Evolutionary conservation across 2,113 vertebrate species (phyloP), one percentile per base, ranked within the genome.

Genomic region (Myiozetetes cayanensis): DNA sequence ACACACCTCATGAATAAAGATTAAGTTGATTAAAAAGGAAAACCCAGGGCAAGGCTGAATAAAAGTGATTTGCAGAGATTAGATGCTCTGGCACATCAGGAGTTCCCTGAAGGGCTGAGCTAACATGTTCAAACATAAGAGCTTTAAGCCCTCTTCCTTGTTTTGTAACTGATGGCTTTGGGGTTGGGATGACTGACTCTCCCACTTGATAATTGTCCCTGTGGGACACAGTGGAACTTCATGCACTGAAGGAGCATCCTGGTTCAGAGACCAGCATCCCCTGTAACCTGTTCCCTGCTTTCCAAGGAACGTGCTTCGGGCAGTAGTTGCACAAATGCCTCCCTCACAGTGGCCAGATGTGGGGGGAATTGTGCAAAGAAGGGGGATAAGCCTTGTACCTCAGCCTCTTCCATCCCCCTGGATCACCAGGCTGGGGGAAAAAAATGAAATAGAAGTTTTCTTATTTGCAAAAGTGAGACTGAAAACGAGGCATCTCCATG

Each of bases 1-100:
- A 85, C 93, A 28, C 92, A 95, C 94, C 94, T 96, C 95, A 95
- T 97, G 96, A 96, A 97, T 97, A 96, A 97, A 97, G 96, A 97
- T 96, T 65, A 95, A 92, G 94, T 93, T 95, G 94, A 93, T 92
- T 95, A 94, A 95, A 96, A 94, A 97, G 84, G 77, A 93, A 96
- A 95, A 95, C 90, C 93, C 93, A 92, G 56, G 95, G 81, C 95
- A 89, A 88, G 74, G 79, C 85, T 67, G 95, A 96, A 89, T 80
- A 95, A 95, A 95, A 96, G 96, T 62, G 94, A 93, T 96, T 94
- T 90, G 85, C 85, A 73, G 74, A 91, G 96, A 96, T 95, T 94
- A 96, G 93, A 95, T 91, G 85, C 96, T 96, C 93, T 78, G 87
- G 84, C 96, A 85, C 95, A 94, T 96, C 95, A 93, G 90, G 96